These are phyloP conservation scores for Ginglymostoma cirratum DNA, from an alignment of 2,113 vertebrate species.

Conservation along the genomic window DNA sequence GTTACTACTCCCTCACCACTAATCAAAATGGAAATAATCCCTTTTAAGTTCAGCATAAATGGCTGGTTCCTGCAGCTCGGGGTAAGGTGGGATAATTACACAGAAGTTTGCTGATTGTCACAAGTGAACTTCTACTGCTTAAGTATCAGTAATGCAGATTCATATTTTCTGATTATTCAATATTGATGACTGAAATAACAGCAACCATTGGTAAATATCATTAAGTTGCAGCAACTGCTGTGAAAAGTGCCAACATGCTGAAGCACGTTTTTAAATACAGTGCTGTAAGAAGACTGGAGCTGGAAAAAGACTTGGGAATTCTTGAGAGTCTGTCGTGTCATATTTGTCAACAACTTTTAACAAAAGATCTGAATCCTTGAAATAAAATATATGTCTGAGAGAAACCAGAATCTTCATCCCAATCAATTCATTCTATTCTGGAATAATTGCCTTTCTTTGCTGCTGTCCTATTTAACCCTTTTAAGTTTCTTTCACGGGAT, in stretches of 20 bases:
- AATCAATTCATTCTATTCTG: background rate
- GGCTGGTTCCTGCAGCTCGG: conserved; percentile 53
- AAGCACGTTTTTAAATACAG: background rate
- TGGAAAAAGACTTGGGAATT: background rate
- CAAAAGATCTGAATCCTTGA: background rate
- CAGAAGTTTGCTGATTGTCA: background rate
- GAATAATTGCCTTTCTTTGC: background rate
- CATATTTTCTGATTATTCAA: background rate
- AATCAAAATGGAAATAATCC: conserved; percentile 51
- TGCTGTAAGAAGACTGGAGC: background rate
- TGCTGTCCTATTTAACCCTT: background rate
- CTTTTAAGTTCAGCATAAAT: conserved; percentile 54
- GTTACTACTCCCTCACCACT: conserved; percentile 52
- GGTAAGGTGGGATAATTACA: conserved; percentile 40
- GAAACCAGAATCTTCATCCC: background rate
- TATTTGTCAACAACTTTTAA: background rate
- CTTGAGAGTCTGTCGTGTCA: background rate
- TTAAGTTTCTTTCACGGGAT: too few species aligned
- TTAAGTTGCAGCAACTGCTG: background rate
- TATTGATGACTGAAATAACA: background rate
- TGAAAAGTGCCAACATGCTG: background rate
- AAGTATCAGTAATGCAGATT: background rate
- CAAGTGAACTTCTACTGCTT: background rate
- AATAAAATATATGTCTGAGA: background rate
- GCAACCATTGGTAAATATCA: background rate